Evolutionary conservation across 2,797 vertebrate genomes (phyloP), one percentile per base, ranked within the genome.

Genomic region (Leptoclinus maculatus): DNA sequence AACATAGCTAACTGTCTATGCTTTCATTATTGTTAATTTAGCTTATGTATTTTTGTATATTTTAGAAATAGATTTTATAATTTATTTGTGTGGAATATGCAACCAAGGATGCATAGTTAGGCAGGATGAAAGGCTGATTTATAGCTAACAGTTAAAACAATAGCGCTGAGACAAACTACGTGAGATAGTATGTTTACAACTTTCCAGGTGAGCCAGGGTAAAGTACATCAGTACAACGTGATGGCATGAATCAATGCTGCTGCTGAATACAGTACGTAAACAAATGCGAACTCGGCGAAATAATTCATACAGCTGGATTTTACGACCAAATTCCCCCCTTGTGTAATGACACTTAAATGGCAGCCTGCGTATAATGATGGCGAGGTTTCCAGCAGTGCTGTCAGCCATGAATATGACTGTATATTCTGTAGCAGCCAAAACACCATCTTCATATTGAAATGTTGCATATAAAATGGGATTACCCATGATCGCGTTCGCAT

Each of bases 401-500:
- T 49, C 63, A 71, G 63, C 17, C 45, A 34, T 64, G 59, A 63
- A 29, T 66, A 29, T 32, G 25, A 72, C 21, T 38, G 27, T 75
- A 59, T 71, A 23, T 60, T 56, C 25, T 71, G 8, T 43, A 23
- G 51, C 19, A 71, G 70, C 62, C 71, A 62, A 76, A 70, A 45
- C 38, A 62, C 19, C 23, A 54, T 67, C 21, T 54, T 74, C 23
- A 66, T 54, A 21, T 29, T 53, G 29, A 73, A 79, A 76, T 38
- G 36, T 10, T 80, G 71, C 59, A 63, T 56, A 65, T 73, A 63
- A 76, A 78, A 82, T 67, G 16, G 29, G 67, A 79, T 90, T 83
- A 79, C n/a, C 51, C 63, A 23, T 64, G 65, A 81, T 83, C 12
- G 0, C 21, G 4, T 71, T 79, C 56, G 64, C 56, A 80, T 67